Base-by-base conservation (phyloP, 2,113 vertebrate genomes). In the Trogon melanurus region DNA sequence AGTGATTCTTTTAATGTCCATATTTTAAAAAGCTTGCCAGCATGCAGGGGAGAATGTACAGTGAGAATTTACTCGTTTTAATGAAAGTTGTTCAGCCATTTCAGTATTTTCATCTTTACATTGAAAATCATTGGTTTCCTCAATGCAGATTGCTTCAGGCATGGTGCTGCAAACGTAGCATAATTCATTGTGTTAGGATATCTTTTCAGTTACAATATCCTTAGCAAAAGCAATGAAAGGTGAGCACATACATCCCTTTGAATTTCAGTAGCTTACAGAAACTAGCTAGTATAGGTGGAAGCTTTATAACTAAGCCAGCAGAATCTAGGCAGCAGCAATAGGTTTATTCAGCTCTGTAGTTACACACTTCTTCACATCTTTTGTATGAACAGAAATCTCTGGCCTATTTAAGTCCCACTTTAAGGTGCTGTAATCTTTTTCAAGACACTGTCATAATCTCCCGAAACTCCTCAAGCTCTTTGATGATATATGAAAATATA, bases 181-280 rank as follows among this genome's bases (percentile, higher is more conserved):
- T 79, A 96, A 95, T 78, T 95, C 88, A 95, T 79, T 93, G 79
- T 65, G 57, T 58, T 75, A 88, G 70, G 79, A 41, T 85, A 93
- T 78, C 85, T 93, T 79, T 96, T 91, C 89, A 91, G 72, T 84
- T 95, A 91, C 79, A 93, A 88, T 66, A 97, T 62, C 70, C 71
- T 95, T 90, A 95, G 91, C 48, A 93, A 96, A 96, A 92, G 92
- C 84, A 96, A 91, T 91, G 93, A 92, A 82, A 95, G 54, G 71
- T 89, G 70, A 94, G 22, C 64, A 83, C 29, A 71, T 66, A 57
- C 30, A 85, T 84, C 54, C 82, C 71, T 88, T 95, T 97, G 86
- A 97, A 96, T 89, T 94, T 86, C 85, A 87, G 70, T 27, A 91
- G 71, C 89, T 95, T 92, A 95, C 21, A 87, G 85, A 94, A 93